Percentiles rank a stretch among this genome's conserved stretches.
Conservation (phyloP, 2,888 invertebrate genomes). For the Melinopterus prodromus region DNA sequence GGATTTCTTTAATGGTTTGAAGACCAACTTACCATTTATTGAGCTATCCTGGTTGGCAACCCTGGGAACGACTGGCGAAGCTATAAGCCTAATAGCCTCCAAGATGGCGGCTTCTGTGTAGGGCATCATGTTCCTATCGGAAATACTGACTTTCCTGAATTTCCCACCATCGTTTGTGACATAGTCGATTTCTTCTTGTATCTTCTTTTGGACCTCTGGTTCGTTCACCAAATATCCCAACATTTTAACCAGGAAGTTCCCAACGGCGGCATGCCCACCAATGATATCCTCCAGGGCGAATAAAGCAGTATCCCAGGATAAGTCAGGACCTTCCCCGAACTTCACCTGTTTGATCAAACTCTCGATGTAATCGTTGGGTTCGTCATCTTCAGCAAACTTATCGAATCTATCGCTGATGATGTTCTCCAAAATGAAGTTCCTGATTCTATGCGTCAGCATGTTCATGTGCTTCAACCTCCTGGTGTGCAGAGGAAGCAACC, state of each 20-base stretch:
- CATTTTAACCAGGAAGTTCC: constrained; percentile 68
- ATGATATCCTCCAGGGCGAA: constrained; percentile 62
- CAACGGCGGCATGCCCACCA: constrained; percentile 71
- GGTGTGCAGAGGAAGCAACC: constrained; percentile 65
- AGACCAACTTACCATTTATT: constrained; percentile 64
- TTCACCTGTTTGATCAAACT: constrained; percentile 65
- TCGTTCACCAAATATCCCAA: constrained; percentile 66
- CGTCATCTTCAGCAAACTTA: constrained; percentile 47
- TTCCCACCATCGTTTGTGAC: constrained; percentile 49
- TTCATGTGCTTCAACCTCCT: constrained; percentile 63
- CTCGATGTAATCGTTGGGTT: constrained; percentile 67
- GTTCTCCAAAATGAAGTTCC: constrained; percentile 63
- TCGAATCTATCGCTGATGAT: constrained; percentile 63
- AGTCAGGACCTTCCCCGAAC: constrained; percentile 54
- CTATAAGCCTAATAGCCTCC: constrained; percentile 69
- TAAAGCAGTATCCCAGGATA: constrained; percentile 65
- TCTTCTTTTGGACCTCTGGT: constrained; percentile 63
- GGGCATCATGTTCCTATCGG: constrained; percentile 62
- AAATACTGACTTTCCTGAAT: constrained; percentile 49
- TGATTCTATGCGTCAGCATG: constrained; percentile 63
- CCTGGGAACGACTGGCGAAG: constrained; percentile 75
- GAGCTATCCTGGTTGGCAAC: constrained; percentile 70
- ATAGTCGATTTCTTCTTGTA: constrained; percentile 65
- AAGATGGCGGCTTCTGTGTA: constrained; percentile 69
- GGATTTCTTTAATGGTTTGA: neutral